Evolutionary conservation across 2,797 vertebrate species (phyloP), one percentile per base, ranked within the genome.

Genomic region (Perdix hodgsoniae): DNA sequence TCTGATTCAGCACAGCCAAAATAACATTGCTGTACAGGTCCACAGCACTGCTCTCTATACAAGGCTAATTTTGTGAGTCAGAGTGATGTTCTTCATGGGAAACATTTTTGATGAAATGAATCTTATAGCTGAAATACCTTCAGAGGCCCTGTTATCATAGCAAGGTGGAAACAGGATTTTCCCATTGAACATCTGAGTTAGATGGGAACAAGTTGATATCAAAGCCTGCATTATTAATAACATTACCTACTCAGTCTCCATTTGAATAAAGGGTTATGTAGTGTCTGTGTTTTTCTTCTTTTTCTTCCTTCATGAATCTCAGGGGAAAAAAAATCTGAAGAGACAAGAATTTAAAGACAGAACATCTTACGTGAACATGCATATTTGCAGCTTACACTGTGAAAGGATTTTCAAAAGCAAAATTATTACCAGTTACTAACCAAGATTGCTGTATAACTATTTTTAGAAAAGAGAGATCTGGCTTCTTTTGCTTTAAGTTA

Each of bases 141-240:
- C 50, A 52, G 56, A 89, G 63, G 31, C 31, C 39, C 24, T 0
- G 3, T 84, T 94, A 49, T 86, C 64, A 57, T 54, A 91, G 79
- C 64, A 90, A 90, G 73, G 44, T 86, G 6, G 71, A 83, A 92
- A 69, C 59, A 44, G 0, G 0, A 18, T 84, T 93, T 92, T 84
- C 56, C 35, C 26, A 49, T 7, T 91, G 70, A 95, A 79, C 33
- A 61, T 79, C 52, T 83, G 54, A 64, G 66, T 91, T 89, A 76
- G 66, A 74, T 61, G 59, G 42, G 35, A 93, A 22, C 0, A 0
- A 83, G 74, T 49, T 82, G 44, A 39, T 95, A 96, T 82, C 89
- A 93, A 94, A 94, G 71, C 8, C 57, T 84, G 37, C 64, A 40
- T 93, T 92, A 73, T 93, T 91, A 86, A 92, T 89, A 64, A 67